Evolutionary conservation across 2,113 vertebrate species (phyloP), one percentile per base, ranked within the genome.

Genomic region (Siphamia tubifer): DNA sequence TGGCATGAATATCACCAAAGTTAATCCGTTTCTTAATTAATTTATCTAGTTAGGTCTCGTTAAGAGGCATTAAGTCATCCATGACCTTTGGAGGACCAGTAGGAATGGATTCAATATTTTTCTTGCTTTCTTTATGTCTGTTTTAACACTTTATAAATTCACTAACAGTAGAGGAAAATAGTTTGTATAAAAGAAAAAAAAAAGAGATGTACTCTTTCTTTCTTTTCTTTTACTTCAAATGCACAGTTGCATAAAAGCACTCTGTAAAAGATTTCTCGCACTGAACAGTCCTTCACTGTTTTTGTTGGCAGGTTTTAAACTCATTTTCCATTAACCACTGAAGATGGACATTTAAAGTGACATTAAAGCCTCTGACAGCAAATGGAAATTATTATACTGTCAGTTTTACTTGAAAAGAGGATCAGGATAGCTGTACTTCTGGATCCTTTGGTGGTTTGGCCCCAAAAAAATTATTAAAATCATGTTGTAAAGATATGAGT

Each of bases 31-130:
- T 66, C 67, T 57, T 38, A 65, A 69, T 74, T 74, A 7, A 79
- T 82, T 81, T 81, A 76, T 67, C 17, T 48, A 64, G 79, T 85
- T 79, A 74, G 32, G 58, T 61, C 74, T 61, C 58, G 55, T 53
- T 62, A 79, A 53, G 24, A 39, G 56, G 47, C 6, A 68, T 38
- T 43, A 72, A 64, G 27, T 53, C 48, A 71, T 68, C 25, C 4
- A 10, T 66, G 53, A 77, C 68, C 68, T 77, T 39, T 27, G 5
- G 7, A 8, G 8, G 19, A 47, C 28, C 31, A 40, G 30, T 4
- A 27, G 6, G 17, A 64, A 55, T 12, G 17, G 16, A 27, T 34
- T 24, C 9, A 10, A 38, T 27, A 16, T 7, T 9, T 7, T 7
- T 30, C 28, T n/a, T n/a, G n/a, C n/a, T n/a, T n/a, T n/a, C n/a